A percentile compares a stretch with the other conserved stretches of the same genome.
Conservation (phyloP, 64 coral and sea anemone species). For the Acropora yongei region DNA sequence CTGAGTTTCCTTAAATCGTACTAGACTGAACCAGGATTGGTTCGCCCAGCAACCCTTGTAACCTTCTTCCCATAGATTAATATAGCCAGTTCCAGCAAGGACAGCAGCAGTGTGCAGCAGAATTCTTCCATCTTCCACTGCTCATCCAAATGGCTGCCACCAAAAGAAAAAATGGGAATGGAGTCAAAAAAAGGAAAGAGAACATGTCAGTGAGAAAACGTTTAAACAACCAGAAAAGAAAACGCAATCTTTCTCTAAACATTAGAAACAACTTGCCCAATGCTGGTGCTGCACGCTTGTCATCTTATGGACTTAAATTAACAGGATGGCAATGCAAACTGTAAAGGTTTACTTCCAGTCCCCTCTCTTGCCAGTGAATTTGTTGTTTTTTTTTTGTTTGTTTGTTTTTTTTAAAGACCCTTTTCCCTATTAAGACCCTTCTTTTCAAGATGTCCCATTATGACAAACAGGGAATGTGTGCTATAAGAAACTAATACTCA, state of each 20-base stretch:
- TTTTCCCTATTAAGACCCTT: too few species aligned
- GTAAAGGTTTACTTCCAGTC: neutral
- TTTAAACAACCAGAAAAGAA: constrained; percentile 28
- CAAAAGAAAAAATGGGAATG: neutral
- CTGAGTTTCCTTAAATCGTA: constrained; percentile 17
- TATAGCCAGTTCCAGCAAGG: neutral
- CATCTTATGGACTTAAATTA: neutral
- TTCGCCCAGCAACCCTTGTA: constrained; percentile 25
- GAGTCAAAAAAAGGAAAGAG: neutral
- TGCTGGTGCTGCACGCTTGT: constrained; percentile 26
- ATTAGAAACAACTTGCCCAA: constrained; percentile 27
- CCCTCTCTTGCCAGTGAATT: neutral
- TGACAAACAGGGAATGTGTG: too few species aligned
- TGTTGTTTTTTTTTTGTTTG: neutral
- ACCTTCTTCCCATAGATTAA: constrained; percentile 22
- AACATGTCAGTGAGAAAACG: constrained; percentile 26
- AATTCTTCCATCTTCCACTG: constrained; percentile 28
- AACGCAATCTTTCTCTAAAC: constrained; percentile 40
- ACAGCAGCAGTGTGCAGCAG: constrained; percentile 51
- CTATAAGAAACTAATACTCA: too few species aligned
- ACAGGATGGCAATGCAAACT: neutral
- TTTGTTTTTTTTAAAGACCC: too few species aligned
- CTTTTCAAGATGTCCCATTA: too few species aligned
- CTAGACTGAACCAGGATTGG: constrained; percentile 27
- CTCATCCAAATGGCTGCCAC: constrained; percentile 28